Conservation (phyloP, 2,888 invertebrate genomes). For the Chalcis sispes region DNA sequence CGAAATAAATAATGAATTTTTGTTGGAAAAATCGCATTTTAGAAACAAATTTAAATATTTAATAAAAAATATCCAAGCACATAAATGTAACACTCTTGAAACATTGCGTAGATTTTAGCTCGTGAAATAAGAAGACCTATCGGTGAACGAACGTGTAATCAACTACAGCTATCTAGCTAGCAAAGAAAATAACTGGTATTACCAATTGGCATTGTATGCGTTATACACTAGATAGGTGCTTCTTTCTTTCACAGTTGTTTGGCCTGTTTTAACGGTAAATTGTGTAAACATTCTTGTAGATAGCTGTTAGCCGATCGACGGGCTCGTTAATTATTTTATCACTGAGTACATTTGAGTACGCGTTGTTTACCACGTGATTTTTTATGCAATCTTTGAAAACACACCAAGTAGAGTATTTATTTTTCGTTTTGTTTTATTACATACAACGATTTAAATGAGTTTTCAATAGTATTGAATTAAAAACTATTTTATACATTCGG, state of each 20-base stretch:
- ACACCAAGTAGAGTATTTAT: no score
- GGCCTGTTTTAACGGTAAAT: constrained; percentile 24
- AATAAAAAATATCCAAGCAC: no score
- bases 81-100: no score
- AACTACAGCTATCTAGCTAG: not conserved
- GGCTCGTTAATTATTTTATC: not conserved
- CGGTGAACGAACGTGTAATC: constrained; percentile 17
- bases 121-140: not conserved
- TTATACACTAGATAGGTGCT: constrained; percentile 1
- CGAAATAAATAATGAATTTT: no score
- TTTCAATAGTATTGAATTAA: no score
- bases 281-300: not conserved
- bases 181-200: constrained; percentile 25
- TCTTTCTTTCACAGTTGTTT: constrained; percentile 17
- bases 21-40: no score
- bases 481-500: no score
- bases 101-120: not conserved
- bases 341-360: not conserved
- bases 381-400: no score
- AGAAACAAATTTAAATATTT: no score
- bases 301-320: not conserved
- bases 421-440: no score
- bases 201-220: constrained; percentile 5
- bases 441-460: no score
- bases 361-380: no score